Conservation (phyloP, 2,113 vertebrate genomes). For the Zapornia atra region DNA sequence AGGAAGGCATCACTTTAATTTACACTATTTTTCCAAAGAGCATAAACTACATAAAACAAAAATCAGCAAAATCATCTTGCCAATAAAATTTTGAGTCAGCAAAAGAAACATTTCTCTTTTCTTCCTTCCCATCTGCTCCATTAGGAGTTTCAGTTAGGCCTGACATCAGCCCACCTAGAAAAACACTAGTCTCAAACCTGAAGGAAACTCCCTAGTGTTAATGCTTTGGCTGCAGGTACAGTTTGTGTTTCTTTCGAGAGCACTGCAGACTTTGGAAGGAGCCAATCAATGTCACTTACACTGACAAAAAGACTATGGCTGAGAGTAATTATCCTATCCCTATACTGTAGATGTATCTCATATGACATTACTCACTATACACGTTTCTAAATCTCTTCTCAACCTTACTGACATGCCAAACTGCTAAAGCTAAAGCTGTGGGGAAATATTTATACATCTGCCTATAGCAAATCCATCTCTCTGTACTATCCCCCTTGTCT, state of each 20-base stretch:
- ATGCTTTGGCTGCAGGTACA: neutral
- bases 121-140: neutral
- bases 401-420: neutral
- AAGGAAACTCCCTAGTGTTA: neutral
- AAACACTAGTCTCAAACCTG: neutral
- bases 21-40: neutral
- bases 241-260: neutral
- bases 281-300: neutral
- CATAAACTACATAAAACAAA: neutral
- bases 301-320: neutral
- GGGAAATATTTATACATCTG: neutral
- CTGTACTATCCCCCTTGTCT: neutral
- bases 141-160: neutral
- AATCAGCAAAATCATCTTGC: neutral
- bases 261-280: neutral
- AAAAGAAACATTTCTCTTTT: neutral
- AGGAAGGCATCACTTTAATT: neutral
- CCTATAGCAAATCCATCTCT: neutral
- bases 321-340: neutral
- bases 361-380: neutral
- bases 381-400: neutral
- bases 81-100: neutral
- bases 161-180: neutral
- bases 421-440: neutral
- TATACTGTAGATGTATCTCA: fast-evolving